Percentiles rank a stretch among this genome's conserved stretches.
Conservation (phyloP, 2,888 invertebrate species). For the Gasteruption jaculator region DNA sequence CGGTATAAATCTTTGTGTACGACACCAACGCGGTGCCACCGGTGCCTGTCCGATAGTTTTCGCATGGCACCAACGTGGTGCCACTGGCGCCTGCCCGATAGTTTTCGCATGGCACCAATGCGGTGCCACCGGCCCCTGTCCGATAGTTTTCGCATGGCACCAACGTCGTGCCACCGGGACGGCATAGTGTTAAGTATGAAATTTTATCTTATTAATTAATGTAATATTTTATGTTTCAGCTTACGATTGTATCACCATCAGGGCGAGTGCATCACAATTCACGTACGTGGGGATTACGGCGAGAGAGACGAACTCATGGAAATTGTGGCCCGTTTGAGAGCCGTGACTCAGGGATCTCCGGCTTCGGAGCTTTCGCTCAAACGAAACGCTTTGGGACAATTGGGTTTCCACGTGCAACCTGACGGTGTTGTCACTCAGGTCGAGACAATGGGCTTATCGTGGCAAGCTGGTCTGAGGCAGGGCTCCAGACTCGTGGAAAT, state of each 20-base stretch:
- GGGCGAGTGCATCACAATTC: slow-evolving; percentile 85
- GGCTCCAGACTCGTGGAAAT: slow-evolving; percentile 89
- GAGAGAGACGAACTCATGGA: slow-evolving; percentile 70
- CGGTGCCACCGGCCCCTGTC: too few relatives aligned
- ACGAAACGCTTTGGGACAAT: slow-evolving; percentile 76
- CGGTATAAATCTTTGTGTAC: too few relatives aligned
- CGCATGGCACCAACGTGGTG: too few relatives aligned
- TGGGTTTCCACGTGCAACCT: slow-evolving; percentile 87
- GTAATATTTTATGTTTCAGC: slow-evolving; percentile 48
- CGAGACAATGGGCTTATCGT: slow-evolving; percentile 69
- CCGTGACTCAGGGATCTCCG: slow-evolving; percentile 74
- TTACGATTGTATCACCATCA: slow-evolving; percentile 86
- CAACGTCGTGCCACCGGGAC: too few relatives aligned
- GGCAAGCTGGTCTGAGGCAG: slow-evolving; percentile 81
- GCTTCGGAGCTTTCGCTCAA: slow-evolving; percentile 77
- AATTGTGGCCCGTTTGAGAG: slow-evolving; percentile 73
- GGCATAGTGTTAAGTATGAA: too few relatives aligned
- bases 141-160: too few relatives aligned
- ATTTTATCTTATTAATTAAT: background rate
- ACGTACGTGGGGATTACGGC: slow-evolving; percentile 66
- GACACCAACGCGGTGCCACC: too few relatives aligned
- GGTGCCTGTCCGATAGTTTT: too few relatives aligned
- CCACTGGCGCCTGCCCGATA: too few relatives aligned
- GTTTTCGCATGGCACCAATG: too few relatives aligned
- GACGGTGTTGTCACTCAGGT: slow-evolving; percentile 93